Conservation (phyloP, 2,113 vertebrate genomes). For the Campylorhamphus procurvoides region DNA sequence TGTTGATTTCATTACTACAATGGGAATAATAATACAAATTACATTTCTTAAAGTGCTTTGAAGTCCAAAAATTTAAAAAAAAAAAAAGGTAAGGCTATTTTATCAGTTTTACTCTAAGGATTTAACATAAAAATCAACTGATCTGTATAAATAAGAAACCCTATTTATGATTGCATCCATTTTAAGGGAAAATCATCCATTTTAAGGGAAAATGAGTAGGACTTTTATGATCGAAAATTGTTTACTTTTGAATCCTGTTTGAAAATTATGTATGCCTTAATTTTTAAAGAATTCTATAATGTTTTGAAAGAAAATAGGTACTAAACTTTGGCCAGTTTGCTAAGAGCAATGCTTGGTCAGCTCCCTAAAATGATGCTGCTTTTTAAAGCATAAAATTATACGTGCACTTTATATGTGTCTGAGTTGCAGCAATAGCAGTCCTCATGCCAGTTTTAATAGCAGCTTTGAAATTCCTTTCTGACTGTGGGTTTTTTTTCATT, state of each 20-base stretch:
- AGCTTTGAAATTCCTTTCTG: background rate
- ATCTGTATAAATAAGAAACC: background rate
- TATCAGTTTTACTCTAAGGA: background rate
- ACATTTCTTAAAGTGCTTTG: background rate
- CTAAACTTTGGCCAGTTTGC: background rate
- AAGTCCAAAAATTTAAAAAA: background rate
- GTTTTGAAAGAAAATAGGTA: background rate
- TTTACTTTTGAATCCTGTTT: background rate
- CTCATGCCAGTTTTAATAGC: slow-evolving; percentile 43
- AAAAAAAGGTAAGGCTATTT: background rate
- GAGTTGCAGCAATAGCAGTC: slow-evolving; percentile 30
- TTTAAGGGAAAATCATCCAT: background rate
- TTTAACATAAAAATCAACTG: background rate
- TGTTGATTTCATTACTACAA: background rate
- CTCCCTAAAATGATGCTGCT: background rate
- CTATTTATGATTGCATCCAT: background rate
- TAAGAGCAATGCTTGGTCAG: background rate
- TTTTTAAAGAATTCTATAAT: slow-evolving; percentile 35
- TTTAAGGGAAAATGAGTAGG: background rate
- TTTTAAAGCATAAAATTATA: slow-evolving; percentile 35
- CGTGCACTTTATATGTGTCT: background rate
- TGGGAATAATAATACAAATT: background rate
- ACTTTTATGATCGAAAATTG: background rate
- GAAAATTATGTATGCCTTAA: background rate
- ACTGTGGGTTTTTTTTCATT: background rate